phyloP scores from a whole-genome alignment of 2,797 vertebrate genomes.

The Sebastes dallii region DNA sequence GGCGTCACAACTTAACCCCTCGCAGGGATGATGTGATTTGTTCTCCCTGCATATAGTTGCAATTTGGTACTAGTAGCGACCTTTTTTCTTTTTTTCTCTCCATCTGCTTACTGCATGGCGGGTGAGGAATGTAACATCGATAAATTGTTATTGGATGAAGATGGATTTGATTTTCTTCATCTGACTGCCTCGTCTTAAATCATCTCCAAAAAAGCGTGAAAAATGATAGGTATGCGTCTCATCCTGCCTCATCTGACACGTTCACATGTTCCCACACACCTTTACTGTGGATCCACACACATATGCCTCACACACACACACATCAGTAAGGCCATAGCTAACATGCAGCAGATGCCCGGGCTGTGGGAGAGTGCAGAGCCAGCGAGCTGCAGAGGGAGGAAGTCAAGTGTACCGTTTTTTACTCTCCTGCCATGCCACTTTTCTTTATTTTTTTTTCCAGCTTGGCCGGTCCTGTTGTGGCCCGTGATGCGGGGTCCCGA shows the following conservation, averaged over 20 bases:
- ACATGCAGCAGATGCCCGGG: constrained; percentile 69
- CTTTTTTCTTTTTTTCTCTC: not conserved
- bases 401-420: constrained; percentile 67
- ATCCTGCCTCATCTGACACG: not conserved
- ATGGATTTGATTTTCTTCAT: constrained; percentile 39
- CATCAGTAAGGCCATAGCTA: constrained; percentile 30
- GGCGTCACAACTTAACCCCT: constrained; percentile 61
- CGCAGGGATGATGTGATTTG: constrained; percentile 55
- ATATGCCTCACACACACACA: constrained; percentile 4
- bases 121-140: constrained; percentile 21
- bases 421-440: constrained; percentile 73
- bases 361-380: constrained; percentile 55
- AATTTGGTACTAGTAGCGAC: constrained; percentile 10
- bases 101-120: constrained; percentile 8
- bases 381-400: constrained; percentile 61
- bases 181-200: constrained; percentile 12
- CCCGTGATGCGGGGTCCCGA: constrained; percentile 80
- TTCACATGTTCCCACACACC: constrained; percentile 7
- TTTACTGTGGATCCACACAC: not conserved
- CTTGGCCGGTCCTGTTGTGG: constrained; percentile 76
- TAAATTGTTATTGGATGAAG: constrained; percentile 44
- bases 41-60: constrained; percentile 5
- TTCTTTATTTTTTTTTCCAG: constrained; percentile 75
- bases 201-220: not conserved
- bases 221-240: constrained; percentile 12